Base-by-base conservation (phyloP, 2,797 vertebrate genomes). In the Xenentodon cancila region DNA sequence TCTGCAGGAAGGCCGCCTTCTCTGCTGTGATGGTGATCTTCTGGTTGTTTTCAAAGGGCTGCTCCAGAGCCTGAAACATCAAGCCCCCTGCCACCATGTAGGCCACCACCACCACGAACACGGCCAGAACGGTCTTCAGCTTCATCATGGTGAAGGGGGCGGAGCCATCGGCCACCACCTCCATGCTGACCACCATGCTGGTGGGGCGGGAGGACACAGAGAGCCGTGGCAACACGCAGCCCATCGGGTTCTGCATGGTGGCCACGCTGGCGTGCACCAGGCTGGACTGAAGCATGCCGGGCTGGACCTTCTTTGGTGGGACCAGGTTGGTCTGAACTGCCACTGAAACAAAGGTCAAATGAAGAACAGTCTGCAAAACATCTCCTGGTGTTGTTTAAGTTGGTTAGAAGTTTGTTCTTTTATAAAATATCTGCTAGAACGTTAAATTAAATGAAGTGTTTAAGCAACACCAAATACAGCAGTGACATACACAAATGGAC, bases 101-200 rank as follows among this genome's bases (percentile, higher is more conserved):
- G 73, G 92, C 92, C 46, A 99, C 95, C 79, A 99, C 97, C 73
- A 99, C 96, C 1, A 98, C 91, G 5, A 99, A 99, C 84, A 99
- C 93, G 0, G 96, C 96, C 61, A 97, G 88, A 67, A 97, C 96
- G 0, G 97, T 98, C 81, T 97, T 97, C 93, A 97, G 94, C 84
- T 98, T 97, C 97, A 98, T 99, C 85, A 99, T 96, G 0, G 96
- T 94, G 64, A 95, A 94, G 50, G 94, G 91, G 16, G 92, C 91
- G 9, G 94, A 91, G 62, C 95, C 92, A 32, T 95, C 86, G 0
- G 71, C 84, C 25, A 67, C 86, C 0, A 87, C 89, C 90, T 97
- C 96, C 91, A 98, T 97, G 73, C 92, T 95, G 79, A 93, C 93
- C 68, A 97, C 92, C 69, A 98, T 85, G 32, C 94, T 94, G 32